phyloP scores from a whole-genome alignment of 2,113 vertebrate genomes.

The Cephalophus harveyi region DNA sequence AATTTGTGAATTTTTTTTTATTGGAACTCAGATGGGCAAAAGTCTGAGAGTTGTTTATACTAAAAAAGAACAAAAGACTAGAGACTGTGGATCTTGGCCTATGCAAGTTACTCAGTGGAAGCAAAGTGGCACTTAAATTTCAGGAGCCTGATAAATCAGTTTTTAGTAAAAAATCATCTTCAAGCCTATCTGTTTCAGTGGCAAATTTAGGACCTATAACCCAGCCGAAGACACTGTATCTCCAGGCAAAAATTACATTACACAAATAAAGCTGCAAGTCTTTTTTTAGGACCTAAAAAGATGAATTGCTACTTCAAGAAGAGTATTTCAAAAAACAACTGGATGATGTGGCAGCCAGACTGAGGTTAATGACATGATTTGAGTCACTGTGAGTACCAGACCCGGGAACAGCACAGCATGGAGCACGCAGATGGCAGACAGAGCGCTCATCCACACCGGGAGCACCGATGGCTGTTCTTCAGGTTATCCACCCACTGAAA shows the following conservation, averaged over 20 bases:
- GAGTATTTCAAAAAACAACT: constrained; percentile 29
- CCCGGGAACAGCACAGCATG: background rate
- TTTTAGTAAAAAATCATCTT: background rate
- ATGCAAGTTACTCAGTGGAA: background rate
- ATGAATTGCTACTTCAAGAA: constrained; percentile 2
- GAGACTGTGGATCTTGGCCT: background rate
- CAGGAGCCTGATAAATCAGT: background rate
- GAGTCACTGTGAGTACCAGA: background rate
- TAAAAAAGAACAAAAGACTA: background rate
- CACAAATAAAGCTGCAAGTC: constrained; percentile 41
- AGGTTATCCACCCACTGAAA: background rate
- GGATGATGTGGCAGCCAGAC: background rate
- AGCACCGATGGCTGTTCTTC: background rate
- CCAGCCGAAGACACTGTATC: constrained; percentile 24
- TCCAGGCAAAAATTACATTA: constrained; percentile 48
- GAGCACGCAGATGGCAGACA: background rate
- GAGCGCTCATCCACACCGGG: background rate
- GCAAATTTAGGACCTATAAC: constrained; percentile 27
- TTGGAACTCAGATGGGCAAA: background rate
- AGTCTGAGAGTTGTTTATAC: background rate
- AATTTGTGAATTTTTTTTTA: background rate
- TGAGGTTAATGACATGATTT: background rate
- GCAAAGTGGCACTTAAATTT: background rate
- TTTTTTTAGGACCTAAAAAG: constrained; percentile 35
- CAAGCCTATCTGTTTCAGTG: constrained; percentile 10